Conservation (phyloP, 2,797 vertebrate species). For the Calcarius lapponicus region DNA sequence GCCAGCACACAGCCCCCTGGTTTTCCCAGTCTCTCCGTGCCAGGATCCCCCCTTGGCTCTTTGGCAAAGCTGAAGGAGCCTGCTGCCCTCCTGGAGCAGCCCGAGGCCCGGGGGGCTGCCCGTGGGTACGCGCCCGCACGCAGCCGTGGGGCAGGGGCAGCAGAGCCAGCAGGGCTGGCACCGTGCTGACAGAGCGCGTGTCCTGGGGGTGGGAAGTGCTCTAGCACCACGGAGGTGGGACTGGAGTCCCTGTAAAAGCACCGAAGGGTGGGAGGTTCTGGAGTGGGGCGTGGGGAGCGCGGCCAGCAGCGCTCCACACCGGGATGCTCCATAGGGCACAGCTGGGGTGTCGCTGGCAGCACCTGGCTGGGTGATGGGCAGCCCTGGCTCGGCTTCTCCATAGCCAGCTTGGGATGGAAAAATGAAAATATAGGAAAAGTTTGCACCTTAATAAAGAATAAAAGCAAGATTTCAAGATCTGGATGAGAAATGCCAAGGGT, state of each 20-base stretch:
- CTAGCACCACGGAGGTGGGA: background rate
- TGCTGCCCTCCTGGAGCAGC: conserved; percentile 30
- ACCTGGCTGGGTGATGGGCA: background rate
- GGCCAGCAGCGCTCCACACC: background rate
- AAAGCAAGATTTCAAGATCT: background rate
- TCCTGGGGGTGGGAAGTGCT: background rate
- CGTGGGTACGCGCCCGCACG: background rate
- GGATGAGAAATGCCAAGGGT: background rate
- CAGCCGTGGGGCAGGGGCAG: background rate
- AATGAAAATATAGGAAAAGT: background rate
- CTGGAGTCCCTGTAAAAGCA: background rate
- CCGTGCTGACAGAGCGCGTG: accelerated
- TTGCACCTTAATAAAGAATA: background rate
- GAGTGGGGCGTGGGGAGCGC: background rate
- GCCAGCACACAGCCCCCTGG: background rate
- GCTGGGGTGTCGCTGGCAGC: background rate
- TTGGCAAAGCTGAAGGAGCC: conserved; percentile 35
- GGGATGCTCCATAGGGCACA: background rate
- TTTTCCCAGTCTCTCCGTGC: background rate
- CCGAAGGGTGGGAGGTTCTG: background rate
- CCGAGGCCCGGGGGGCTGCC: background rate
- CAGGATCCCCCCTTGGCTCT: background rate
- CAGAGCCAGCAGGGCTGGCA: background rate
- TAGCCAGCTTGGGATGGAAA: background rate
- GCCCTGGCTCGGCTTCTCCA: background rate